Evolutionary conservation across 2,888 invertebrate genomes (phyloP).

Genomic region (Caenorhabditis sp.): DNA sequence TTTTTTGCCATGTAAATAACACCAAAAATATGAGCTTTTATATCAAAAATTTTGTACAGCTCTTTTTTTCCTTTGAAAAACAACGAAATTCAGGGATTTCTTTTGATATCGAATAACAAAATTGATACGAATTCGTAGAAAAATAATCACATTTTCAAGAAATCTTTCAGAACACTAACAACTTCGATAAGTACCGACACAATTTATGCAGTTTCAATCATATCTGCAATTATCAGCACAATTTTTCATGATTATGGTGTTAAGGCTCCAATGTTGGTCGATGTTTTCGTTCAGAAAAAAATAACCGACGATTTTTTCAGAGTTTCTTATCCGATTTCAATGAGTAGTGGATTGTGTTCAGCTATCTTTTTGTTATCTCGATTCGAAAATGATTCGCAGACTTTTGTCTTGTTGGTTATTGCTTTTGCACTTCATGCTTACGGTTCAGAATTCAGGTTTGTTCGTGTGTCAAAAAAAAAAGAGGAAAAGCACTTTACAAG

Average conservation of each 20-base stretch:
- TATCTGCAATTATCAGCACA: slow-evolving; percentile 87
- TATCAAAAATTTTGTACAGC: no score
- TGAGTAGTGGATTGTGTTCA: slow-evolving; percentile 93
- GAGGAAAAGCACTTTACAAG: no score
- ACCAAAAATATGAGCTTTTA: no score
- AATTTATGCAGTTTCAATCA: slow-evolving; percentile 88
- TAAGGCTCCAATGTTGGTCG: slow-evolving; percentile 77
- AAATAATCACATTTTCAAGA: no score
- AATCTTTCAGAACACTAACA: slow-evolving; percentile 83
- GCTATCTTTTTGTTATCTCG: slow-evolving; percentile 93
- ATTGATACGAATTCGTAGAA: not conserved
- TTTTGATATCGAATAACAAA: no score
- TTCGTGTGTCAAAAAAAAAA: not conserved
- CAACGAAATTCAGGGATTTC: no score
- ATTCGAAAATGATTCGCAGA: slow-evolving; percentile 83
- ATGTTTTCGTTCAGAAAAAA: not conserved
- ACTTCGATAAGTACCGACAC: slow-evolving; percentile 97
- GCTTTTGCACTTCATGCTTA: slow-evolving; percentile 78
- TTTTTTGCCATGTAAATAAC: no score
- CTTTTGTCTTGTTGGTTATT: slow-evolving; percentile 87
- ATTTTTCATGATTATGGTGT: slow-evolving; percentile 92
- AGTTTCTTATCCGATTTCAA: slow-evolving; percentile 87
- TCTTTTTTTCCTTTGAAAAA: no score
- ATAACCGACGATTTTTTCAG: slow-evolving; percentile 72
- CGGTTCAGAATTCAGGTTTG: slow-evolving; percentile 38